Conservation (phyloP, 92 coral and sea anemone species). For the Actinernus sp. region DNA sequence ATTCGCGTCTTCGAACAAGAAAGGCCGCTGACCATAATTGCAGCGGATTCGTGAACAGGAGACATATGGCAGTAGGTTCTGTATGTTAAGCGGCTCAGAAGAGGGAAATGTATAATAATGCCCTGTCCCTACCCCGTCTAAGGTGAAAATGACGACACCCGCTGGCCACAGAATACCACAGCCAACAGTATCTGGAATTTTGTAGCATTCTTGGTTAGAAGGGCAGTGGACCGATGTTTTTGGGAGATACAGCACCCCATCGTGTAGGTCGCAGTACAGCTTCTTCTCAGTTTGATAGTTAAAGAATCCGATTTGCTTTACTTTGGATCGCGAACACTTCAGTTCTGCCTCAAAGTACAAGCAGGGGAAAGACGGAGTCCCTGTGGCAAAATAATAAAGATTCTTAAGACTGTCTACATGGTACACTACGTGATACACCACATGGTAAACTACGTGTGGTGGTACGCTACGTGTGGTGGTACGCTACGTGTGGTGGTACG, state of each 20-base stretch:
- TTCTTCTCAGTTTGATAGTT: slow-evolving; percentile 70
- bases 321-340: slow-evolving; percentile 74
- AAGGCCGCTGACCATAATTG: slow-evolving; percentile 93
- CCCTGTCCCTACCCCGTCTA: slow-evolving; percentile 93
- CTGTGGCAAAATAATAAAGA: too few species aligned
- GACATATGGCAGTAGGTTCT: slow-evolving; percentile 76
- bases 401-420: too few species aligned
- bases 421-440: too few species aligned
- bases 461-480: too few species aligned
- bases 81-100: slow-evolving; percentile 40
- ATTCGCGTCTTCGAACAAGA: slow-evolving; percentile 88
- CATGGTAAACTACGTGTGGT: too few species aligned
- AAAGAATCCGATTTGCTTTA: slow-evolving; percentile 85
- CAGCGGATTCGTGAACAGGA: slow-evolving; percentile 88
- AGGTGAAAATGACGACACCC: slow-evolving; percentile 87
- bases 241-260: slow-evolving; percentile 83
- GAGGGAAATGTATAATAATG: slow-evolving; percentile 74
- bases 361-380: slow-evolving; percentile 70
- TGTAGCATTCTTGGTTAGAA: slow-evolving; percentile 65
- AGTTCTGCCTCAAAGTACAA: slow-evolving; percentile 95
- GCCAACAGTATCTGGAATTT: slow-evolving; percentile 94
- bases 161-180: slow-evolving; percentile 93
- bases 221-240: slow-evolving; percentile 54
- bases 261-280: slow-evolving; percentile 87
- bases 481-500: too few species aligned